These are phyloP conservation scores for Micropoecilia bifurca DNA, from an alignment of 2,797 vertebrate genomes.

Conservation along the genomic window DNA sequence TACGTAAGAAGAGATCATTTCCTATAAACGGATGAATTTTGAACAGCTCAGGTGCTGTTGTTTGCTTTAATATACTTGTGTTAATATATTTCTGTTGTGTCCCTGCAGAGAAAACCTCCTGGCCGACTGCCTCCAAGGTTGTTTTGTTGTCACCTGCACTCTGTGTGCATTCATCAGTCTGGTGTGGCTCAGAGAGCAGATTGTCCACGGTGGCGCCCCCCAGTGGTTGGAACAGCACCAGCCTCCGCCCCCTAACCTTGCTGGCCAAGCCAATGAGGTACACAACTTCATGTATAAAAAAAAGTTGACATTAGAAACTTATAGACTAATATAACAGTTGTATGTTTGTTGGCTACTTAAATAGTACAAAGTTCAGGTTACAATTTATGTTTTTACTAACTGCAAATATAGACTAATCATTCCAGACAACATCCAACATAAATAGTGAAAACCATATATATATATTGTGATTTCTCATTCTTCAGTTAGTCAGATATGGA, in stretches of 20 bases:
- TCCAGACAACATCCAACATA: neutral
- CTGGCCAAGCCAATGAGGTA: constrained; percentile 93
- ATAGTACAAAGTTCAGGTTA: neutral
- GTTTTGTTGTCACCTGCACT: constrained; percentile 98
- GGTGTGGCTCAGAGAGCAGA: constrained; percentile 98
- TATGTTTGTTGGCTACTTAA: neutral
- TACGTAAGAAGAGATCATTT: constrained; percentile 89
- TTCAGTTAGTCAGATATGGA: neutral
- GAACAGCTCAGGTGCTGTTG: no score
- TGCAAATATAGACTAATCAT: neutral
- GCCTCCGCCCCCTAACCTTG: constrained; percentile 87
- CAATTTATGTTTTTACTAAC: neutral
- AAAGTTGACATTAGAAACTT: neutral
- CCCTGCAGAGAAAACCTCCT: constrained; percentile 92
- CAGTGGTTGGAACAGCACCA: constrained; percentile 97
- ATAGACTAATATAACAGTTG: neutral
- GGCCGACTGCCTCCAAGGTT: constrained; percentile 98
- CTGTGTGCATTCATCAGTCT: constrained; percentile 98
- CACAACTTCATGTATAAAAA: neutral
- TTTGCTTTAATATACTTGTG: neutral
- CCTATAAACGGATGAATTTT: neutral
- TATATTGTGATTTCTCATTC: neutral
- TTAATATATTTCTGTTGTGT: constrained; percentile 3
- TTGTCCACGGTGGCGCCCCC: constrained; percentile 96
- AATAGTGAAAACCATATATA: neutral